Evolutionary conservation across 2,888 invertebrate species (phyloP).

Genomic region (Opisthograptis luteolata): DNA sequence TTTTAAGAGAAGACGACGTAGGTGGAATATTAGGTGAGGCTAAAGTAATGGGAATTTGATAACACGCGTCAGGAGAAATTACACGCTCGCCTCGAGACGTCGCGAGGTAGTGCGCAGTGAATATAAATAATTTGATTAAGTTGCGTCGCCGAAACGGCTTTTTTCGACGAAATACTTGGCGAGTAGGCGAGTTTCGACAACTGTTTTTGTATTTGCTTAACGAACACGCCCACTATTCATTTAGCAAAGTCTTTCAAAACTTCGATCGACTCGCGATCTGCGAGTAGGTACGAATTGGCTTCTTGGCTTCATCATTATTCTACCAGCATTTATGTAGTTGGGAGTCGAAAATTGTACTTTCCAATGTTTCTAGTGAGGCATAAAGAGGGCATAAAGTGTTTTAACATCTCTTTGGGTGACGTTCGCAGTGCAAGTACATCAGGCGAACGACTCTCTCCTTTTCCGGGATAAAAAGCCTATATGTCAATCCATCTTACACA

Average conservation of each 20-base stretch:
- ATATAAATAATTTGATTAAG: conserved; percentile 59
- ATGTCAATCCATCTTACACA: too few species aligned
- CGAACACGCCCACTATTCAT: conserved; percentile 9
- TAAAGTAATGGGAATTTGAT: conserved; percentile 65
- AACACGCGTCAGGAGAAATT: conserved; percentile 50
- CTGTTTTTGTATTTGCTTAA: conserved; percentile 25
- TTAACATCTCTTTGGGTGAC: too few species aligned
- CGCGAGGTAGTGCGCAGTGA: conserved; percentile 44
- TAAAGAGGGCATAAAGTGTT: too few species aligned
- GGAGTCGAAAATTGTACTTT: too few species aligned
- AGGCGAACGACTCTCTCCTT: too few species aligned
- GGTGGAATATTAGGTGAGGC: conserved; percentile 60
- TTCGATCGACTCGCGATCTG: not conserved
- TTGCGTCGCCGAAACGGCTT: conserved; percentile 5
- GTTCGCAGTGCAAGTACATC: too few species aligned
- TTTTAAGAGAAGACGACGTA: conserved; percentile 64
- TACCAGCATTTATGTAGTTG: too few species aligned
- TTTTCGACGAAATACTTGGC: not conserved
- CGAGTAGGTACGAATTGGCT: too few species aligned
- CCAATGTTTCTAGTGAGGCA: too few species aligned
- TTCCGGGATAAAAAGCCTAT: too few species aligned
- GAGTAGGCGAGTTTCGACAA: conserved; percentile 4
- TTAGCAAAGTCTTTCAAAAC: not conserved
- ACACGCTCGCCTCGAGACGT: conserved; percentile 30
- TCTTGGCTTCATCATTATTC: too few species aligned